phyloP scores from a whole-genome alignment of 2,113 vertebrate genomes.

The Gobio gobio region DNA sequence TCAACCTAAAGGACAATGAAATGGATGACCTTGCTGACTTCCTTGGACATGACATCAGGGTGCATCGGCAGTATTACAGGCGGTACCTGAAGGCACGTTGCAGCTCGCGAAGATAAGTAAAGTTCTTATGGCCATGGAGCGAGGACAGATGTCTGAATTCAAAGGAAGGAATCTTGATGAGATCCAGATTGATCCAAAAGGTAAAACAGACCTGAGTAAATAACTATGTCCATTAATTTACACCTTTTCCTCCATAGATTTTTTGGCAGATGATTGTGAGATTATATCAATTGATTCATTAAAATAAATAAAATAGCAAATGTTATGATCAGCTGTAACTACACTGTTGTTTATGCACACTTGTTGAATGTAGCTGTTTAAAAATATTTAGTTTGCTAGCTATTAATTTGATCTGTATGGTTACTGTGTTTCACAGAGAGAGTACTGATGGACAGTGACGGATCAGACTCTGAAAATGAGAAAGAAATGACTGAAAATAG shows the following conservation, averaged over 20 bases:
- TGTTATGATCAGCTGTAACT: background rate
- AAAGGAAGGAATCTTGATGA: conserved; percentile 45
- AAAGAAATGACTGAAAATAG: background rate
- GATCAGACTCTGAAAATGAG: conserved; percentile 18
- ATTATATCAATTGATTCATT: too few relatives aligned
- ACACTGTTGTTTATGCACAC: background rate
- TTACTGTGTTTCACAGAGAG: conserved; percentile 15
- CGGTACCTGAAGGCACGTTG: too few relatives aligned
- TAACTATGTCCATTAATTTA: background rate
- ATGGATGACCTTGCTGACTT: too few relatives aligned
- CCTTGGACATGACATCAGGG: too few relatives aligned
- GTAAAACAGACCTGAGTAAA: conserved; percentile 13
- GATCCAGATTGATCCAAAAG: conserved; percentile 47
- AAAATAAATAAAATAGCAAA: too few relatives aligned
- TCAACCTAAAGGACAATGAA: too few relatives aligned
- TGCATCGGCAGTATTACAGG: too few relatives aligned
- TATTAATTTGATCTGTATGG: background rate
- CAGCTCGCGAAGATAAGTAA: too few relatives aligned
- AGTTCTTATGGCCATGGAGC: conserved; percentile 3
- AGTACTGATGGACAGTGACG: conserved; percentile 20
- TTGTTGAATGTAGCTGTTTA: background rate
- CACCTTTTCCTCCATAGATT: background rate
- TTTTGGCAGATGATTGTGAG: too few relatives aligned
- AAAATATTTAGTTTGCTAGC: background rate
- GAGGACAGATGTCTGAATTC: conserved; percentile 19